Conservation (phyloP, 2,797 vertebrate species). For the Psittacula derbiana region DNA sequence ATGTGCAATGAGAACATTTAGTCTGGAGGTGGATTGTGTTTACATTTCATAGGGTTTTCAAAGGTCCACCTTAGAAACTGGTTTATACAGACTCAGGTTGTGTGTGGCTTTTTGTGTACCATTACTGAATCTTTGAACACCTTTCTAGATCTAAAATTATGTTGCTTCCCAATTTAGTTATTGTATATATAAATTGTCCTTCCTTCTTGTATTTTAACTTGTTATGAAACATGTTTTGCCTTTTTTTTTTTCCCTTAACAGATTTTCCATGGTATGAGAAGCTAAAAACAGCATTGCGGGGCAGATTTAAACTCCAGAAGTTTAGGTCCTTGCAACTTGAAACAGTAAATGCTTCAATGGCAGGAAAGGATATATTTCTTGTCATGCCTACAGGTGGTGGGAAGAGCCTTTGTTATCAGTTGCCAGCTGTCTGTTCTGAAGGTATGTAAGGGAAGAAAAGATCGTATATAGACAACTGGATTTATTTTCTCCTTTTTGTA, state of each 20-base stretch:
- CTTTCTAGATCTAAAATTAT: background rate
- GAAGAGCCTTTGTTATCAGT: conserved; percentile 95
- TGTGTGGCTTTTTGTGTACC: background rate
- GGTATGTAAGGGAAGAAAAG: conserved; percentile 73
- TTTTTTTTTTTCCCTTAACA: conserved; percentile 41
- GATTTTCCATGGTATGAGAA: conserved; percentile 91
- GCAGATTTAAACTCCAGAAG: conserved; percentile 81
- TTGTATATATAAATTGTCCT: background rate
- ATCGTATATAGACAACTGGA: background rate
- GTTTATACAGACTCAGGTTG: background rate
- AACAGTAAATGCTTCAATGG: conserved; percentile 89
- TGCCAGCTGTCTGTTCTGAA: conserved; percentile 89
- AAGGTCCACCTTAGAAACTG: background rate
- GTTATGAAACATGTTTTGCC: background rate
- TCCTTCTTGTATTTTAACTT: background rate
- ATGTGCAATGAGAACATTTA: background rate
- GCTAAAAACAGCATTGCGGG: conserved; percentile 76
- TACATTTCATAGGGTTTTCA: background rate
- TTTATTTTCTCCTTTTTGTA: background rate
- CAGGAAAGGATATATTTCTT: conserved; percentile 88
- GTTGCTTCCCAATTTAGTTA: background rate
- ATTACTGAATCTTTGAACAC: background rate
- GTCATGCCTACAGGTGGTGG: conserved; percentile 97
- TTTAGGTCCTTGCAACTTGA: conserved; percentile 90
- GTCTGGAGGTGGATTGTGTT: background rate